Base-by-base conservation (phyloP, 2,888 invertebrate species). In the Drosophila atripex region DNA sequence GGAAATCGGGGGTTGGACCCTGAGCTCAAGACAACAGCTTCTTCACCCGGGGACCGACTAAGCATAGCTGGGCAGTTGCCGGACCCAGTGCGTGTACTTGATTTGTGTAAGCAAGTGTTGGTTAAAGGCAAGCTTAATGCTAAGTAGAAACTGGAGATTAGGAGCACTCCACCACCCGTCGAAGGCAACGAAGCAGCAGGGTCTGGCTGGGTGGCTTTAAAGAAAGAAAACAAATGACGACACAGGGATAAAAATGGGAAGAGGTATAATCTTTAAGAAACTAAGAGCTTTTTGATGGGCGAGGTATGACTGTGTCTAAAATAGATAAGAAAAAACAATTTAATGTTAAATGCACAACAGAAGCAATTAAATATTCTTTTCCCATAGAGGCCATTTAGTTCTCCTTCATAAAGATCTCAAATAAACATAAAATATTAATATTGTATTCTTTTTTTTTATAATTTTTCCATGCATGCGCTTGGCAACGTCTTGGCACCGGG, bases 21-120 rank as follows among this genome's bases (percentile, higher is more conserved):
- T 16, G 18, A 16, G 43, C 21, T 4, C 43, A 43, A 43, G 43
- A 55, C 55, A 49, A 49, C 55, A 23, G 32, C 32, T 12, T 57
- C 57, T 61, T 66, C 60, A 43, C 53, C 43, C 25, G 69, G 68
- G 70, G 69, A 76, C 63, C 64, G 59, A 54, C 77, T 75, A 54
- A 74, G 64, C 79, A 71, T 59, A 56, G 64, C 74, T 61, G 76
- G 69, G 58, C 76, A 84, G 58, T 74, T 52, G 56, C 45, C 56
- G 70, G 53, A 51, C 71, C 77, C 76, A 80, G 63, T 77, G 83
- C 80, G 80, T 76, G 75, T 83, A 79, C 86, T 76, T 80, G 76
- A 65, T 83, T 66, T 76, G 73, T 56, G 56, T 50, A 65, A 58
- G 39, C 39, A 77, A 71, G 55, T 49, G 58, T 61, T 70, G 47